Conservation (phyloP, 2,113 vertebrate species). For the Acanthisitta chloris region DNA sequence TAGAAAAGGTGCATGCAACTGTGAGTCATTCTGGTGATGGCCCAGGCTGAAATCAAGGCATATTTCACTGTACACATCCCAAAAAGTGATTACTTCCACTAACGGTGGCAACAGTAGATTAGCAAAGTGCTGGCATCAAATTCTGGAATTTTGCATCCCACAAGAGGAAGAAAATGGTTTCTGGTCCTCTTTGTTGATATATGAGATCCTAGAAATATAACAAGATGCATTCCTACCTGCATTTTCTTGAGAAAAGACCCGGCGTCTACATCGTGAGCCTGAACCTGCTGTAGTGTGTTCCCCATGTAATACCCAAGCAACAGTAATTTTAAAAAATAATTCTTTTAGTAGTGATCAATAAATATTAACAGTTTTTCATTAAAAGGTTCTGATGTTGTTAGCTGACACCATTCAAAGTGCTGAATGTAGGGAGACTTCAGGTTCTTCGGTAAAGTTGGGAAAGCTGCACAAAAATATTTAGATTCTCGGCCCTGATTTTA, state of each 20-base stretch:
- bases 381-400: background rate
- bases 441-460: background rate
- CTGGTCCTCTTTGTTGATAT: background rate
- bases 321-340: background rate
- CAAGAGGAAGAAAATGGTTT: background rate
- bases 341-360: background rate
- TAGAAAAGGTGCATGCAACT: background rate
- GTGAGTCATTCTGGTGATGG: background rate
- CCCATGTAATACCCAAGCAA: background rate
- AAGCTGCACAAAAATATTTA: background rate
- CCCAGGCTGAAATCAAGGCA: background rate
- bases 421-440: background rate
- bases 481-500: background rate
- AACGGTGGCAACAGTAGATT: background rate
- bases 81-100: background rate
- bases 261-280: background rate
- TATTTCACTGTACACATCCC: background rate
- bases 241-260: background rate
- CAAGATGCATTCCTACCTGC: background rate
- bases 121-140: background rate
- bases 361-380: background rate
- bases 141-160: background rate
- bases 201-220: background rate
- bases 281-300: background rate
- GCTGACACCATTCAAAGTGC: background rate